These are phyloP conservation scores for Sphaeramia orbicularis DNA, from an alignment of 2,797 vertebrate species.

Conservation along the genomic window DNA sequence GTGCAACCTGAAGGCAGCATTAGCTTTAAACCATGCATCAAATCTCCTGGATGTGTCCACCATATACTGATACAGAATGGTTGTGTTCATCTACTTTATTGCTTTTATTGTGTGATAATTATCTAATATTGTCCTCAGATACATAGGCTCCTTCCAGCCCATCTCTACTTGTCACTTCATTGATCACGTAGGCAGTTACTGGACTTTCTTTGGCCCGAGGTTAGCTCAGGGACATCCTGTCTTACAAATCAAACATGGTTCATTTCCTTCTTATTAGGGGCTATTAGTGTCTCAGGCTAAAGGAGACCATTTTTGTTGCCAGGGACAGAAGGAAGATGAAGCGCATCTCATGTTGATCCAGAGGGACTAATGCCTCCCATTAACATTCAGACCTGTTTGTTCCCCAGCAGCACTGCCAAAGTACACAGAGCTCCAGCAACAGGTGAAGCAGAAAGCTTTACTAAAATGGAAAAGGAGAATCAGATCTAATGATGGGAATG, in stretches of 20 bases:
- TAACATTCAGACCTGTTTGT: slow-evolving; percentile 65
- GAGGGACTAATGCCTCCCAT: slow-evolving; percentile 70
- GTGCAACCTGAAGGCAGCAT: too few species aligned
- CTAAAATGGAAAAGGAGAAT: slow-evolving; percentile 41
- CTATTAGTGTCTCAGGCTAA: slow-evolving; percentile 23
- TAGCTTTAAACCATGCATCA: too few species aligned
- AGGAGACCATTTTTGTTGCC: slow-evolving; percentile 36
- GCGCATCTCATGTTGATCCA: slow-evolving; percentile 62
- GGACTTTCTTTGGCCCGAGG: slow-evolving; percentile 5
- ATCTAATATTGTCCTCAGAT: background rate
- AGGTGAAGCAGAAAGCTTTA: slow-evolving; percentile 31
- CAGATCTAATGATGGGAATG: slow-evolving; percentile 8
- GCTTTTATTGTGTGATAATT: background rate
- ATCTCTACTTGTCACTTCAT: background rate
- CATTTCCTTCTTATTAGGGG: slow-evolving; percentile 55
- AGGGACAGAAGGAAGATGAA: slow-evolving; percentile 42
- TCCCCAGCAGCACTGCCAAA: slow-evolving; percentile 31
- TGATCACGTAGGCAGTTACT: slow-evolving; percentile 24
- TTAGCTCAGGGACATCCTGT: slow-evolving; percentile 28
- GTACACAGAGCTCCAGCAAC: slow-evolving; percentile 48
- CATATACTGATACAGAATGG: too few species aligned
- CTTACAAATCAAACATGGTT: slow-evolving; percentile 47
- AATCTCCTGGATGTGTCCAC: too few species aligned
- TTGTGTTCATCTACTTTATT: background rate
- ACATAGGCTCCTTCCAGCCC: background rate